A percentile compares a stretch with the other conserved stretches of the same genome.
Conservation (phyloP, 2,797 vertebrate genomes). For the Loriculus beryllinus region DNA sequence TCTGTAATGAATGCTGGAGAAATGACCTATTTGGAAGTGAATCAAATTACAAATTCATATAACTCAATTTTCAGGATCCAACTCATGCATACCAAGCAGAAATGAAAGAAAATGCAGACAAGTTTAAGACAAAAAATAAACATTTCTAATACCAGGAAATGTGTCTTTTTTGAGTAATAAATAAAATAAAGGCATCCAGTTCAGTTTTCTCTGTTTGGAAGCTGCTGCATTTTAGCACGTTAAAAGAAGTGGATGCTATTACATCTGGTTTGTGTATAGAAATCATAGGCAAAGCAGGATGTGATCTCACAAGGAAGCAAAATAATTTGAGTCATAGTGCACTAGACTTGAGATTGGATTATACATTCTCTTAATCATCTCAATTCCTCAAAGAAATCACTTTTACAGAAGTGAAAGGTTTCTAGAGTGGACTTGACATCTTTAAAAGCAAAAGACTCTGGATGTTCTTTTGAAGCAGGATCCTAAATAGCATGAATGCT, state of each 20-base stretch:
- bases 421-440: not conserved
- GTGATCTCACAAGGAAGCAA: constrained; percentile 28
- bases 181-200: not conserved
- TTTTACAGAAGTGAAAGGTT: not conserved
- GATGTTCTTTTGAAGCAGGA: not conserved
- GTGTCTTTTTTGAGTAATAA: not conserved
- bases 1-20: constrained; percentile 20
- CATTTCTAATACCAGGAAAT: constrained; percentile 16
- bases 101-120: constrained; percentile 20
- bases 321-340: not conserved
- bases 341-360: constrained; percentile 25
- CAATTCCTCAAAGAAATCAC: constrained; percentile 31
- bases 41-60: constrained; percentile 40
- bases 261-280: not conserved
- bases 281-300: constrained; percentile 39
- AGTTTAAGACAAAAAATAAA: constrained; percentile 5
- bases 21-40: constrained; percentile 45
- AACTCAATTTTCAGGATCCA: constrained; percentile 42
- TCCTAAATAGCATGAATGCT: not conserved
- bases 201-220: not conserved
- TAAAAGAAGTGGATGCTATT: not conserved
- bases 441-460: not conserved
- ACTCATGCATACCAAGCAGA: constrained; percentile 18
- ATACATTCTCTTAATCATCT: constrained; percentile 24
- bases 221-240: not conserved